phyloP scores from a whole-genome alignment of 2,888 invertebrate species.

The Isotomurus palustris region DNA sequence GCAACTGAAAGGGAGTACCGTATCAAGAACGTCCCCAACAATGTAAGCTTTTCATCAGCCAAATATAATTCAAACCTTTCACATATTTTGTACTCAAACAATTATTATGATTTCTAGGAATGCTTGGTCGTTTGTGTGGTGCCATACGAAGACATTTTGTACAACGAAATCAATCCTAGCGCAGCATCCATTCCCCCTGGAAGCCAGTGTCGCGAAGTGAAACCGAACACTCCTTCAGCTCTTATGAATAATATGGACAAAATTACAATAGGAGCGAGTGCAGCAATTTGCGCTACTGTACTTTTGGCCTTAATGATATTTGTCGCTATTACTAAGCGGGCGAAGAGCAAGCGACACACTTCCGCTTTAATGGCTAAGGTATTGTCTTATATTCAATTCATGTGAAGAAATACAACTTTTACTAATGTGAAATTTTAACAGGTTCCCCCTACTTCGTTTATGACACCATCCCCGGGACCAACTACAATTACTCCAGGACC shows the following conservation, averaged over 20 bases:
- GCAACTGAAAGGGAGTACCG: slow-evolving; percentile 86
- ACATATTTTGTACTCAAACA: not conserved
- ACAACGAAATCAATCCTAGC: slow-evolving; percentile 45
- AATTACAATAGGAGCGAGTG: slow-evolving; percentile 74
- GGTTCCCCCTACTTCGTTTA: slow-evolving; percentile 24
- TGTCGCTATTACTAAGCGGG: slow-evolving; percentile 74
- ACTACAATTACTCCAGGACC: slow-evolving; percentile 37
- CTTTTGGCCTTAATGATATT: slow-evolving; percentile 85
- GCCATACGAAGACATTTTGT: slow-evolving; percentile 67
- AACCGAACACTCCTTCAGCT: slow-evolving; percentile 74
- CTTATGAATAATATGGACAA: slow-evolving; percentile 79
- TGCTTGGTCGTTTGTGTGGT: slow-evolving; percentile 91
- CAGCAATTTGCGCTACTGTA: slow-evolving; percentile 87
- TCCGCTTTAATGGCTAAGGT: slow-evolving; percentile 43
- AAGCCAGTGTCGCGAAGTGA: slow-evolving; percentile 70
- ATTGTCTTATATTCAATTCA: not conserved
- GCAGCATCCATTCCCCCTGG: slow-evolving; percentile 73
- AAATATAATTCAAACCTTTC: not conserved
- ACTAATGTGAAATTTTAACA: slow-evolving; percentile 2
- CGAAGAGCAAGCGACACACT: slow-evolving; percentile 30
- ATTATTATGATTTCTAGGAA: slow-evolving; percentile 61
- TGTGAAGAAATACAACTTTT: not conserved
- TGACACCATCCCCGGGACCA: slow-evolving; percentile 43
- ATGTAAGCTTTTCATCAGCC: slow-evolving; percentile 55
- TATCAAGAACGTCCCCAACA: slow-evolving; percentile 85